Conservation (phyloP, 1,140 invertebrate genomes). For the Lethocerus indicus region DNA sequence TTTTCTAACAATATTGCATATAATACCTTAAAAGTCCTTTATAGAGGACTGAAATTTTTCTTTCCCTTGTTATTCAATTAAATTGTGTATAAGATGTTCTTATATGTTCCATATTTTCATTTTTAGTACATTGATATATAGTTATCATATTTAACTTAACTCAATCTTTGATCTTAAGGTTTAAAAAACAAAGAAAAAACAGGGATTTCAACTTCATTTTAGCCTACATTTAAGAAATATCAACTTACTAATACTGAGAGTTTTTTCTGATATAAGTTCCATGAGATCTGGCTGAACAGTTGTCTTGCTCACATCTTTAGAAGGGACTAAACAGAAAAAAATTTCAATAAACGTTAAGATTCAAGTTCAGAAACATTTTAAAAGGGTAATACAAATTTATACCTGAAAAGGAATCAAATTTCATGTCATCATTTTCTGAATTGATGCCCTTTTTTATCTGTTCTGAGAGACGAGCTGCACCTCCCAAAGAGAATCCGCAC, state of each 20-base stretch:
- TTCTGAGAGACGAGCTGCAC: slow-evolving; percentile 19
- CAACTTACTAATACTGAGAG: slow-evolving; percentile 24
- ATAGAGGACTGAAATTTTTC: no score
- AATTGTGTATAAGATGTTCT: no score
- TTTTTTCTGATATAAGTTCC: slow-evolving; percentile 21
- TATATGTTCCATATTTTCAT: no score
- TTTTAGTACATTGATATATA: no score
- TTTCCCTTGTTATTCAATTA: no score
- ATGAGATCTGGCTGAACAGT: slow-evolving; percentile 16
- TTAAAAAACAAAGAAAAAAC: no score
- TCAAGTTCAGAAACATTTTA: background rate
- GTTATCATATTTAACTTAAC: no score
- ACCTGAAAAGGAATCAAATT: background rate
- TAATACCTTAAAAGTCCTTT: no score
- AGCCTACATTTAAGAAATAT: background rate
- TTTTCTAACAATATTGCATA: no score
- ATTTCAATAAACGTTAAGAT: background rate
- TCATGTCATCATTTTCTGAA: slow-evolving; percentile 12
- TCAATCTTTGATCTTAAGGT: no score
- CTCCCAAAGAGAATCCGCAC: slow-evolving; percentile 23
- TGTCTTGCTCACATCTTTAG: slow-evolving; percentile 13
- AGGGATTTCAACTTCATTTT: background rate
- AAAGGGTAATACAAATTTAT: background rate
- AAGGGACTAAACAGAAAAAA: slow-evolving; percentile 3
- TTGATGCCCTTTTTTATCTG: slow-evolving; percentile 15